Evolutionary conservation across 1,140 invertebrate genomes (phyloP).

Genomic region (Monochamus saltuarius): DNA sequence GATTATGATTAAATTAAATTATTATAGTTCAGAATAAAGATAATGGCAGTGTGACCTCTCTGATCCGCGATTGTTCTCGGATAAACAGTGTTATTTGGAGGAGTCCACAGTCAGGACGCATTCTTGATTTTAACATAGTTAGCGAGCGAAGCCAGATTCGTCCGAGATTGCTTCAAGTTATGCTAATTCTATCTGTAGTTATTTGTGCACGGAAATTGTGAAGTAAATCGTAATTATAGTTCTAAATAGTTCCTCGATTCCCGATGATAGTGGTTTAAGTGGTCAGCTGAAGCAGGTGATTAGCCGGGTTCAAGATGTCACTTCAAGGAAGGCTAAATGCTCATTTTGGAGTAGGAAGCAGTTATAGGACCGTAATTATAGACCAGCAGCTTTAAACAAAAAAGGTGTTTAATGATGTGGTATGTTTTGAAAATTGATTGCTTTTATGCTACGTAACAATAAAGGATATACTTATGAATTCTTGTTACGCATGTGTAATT

Average conservation of each 20-base stretch:
- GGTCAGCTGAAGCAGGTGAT: background rate
- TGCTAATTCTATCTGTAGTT: constrained; percentile 12
- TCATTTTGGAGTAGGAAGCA: no score
- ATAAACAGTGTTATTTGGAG: constrained; percentile 11
- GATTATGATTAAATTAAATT: constrained; percentile 10
- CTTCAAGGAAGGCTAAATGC: no score
- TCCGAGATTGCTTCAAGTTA: background rate
- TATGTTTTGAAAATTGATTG: no score
- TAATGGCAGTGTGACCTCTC: constrained; percentile 13
- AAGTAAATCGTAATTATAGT: constrained; percentile 2
- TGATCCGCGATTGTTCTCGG: constrained; percentile 19
- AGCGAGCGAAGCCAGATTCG: background rate
- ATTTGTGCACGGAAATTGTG: constrained; percentile 3
- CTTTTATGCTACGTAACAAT: no score
- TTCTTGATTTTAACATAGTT: constrained; percentile 8
- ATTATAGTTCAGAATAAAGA: constrained; percentile 10
- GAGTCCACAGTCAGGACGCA: constrained; percentile 1
- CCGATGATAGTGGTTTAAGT: constrained; percentile 9
- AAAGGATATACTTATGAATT: no score
- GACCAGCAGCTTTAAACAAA: no score
- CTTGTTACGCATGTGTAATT: no score
- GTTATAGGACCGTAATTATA: no score
- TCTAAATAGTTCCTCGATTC: background rate
- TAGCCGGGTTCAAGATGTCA: no score
- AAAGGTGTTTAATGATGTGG: no score